A percentile compares a stretch with the other conserved stretches of the same genome.
Evolutionary conservation across 1,140 invertebrate genomes (phyloP).

Genomic region (Drosophila melanica): DNA sequence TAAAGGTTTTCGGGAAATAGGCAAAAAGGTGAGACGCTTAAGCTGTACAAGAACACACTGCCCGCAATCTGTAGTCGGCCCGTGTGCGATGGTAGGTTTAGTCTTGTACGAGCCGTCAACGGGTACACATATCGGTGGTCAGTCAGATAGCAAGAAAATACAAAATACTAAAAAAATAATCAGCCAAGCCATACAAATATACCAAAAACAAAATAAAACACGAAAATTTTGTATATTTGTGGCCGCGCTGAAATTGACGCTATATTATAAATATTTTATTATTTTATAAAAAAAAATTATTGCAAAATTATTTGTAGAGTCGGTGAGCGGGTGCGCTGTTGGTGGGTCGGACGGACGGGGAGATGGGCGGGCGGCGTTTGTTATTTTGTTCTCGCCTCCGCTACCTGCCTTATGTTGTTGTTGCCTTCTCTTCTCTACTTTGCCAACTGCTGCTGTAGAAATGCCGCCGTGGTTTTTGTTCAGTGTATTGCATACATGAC

Average conservation of each 20-base stretch:
- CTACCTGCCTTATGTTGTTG: slow-evolving; percentile 65
- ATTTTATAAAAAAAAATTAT: slow-evolving; percentile 55
- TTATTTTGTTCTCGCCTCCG: slow-evolving; percentile 49
- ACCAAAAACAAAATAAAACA: slow-evolving; percentile 26
- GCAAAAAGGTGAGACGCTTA: slow-evolving; percentile 44
- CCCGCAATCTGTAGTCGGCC: slow-evolving; percentile 58
- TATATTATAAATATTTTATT: slow-evolving; percentile 49
- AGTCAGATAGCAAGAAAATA: slow-evolving; percentile 50
- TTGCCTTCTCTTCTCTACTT: slow-evolving; percentile 75
- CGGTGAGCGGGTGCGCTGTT: slow-evolving; percentile 38
- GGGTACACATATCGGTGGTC: slow-evolving; percentile 82
- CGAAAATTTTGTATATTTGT: slow-evolving; percentile 21
- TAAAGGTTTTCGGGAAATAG: slow-evolving; percentile 44
- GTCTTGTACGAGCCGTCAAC: slow-evolving; percentile 82
- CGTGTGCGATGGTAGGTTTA: slow-evolving; percentile 67
- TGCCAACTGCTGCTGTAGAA: slow-evolving; percentile 76
- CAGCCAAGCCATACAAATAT: slow-evolving; percentile 46
- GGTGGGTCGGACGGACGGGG: slow-evolving; percentile 21
- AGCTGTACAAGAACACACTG: slow-evolving; percentile 50
- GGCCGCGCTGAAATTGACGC: slow-evolving; percentile 29
- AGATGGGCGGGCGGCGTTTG: slow-evolving; percentile 20
- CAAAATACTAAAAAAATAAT: slow-evolving; percentile 48
- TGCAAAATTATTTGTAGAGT: slow-evolving; percentile 64
- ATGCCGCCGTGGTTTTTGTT: slow-evolving; percentile 68
- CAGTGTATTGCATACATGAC: slow-evolving; percentile 61